Evolutionary conservation across 2,888 invertebrate species (phyloP), one percentile per base, ranked within the genome.

Genomic region (Hydropsyche betteni): DNA sequence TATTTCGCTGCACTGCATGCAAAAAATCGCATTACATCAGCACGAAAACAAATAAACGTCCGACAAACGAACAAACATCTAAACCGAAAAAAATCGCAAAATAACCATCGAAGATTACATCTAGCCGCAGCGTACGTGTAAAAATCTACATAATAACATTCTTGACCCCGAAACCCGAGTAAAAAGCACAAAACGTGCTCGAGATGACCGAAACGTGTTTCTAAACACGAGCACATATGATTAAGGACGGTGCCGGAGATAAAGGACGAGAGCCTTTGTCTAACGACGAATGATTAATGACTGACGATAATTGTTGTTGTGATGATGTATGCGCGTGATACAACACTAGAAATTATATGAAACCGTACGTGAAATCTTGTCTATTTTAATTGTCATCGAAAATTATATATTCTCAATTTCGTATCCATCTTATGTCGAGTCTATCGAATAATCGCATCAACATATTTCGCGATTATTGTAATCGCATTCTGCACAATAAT

Each of bases 271-370:
- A 58, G 16, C 24, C 24, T 53, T 58, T 58, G 58, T 58, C 58
- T 58, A 58, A 58, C 58, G 7, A 58, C 58, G 58, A 58, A 58
- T 58, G 58, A 58, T 58, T 58, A 58, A 58, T 58, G 58, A 58
- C 58, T 4, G 8, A 16, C 14, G 24, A 58, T 58, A 58, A 58
- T 58, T 16, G 16, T 16, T 24, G 44, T 44, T 44, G 5, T 24
- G 16, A 58, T 58, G 58, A 58, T 16, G 58, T 58, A 58, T 24
- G 16, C 16, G 16, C 7, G 44, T 6, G 16, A 58, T 58, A 58
- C 16, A 24, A 4, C 16, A 58, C 16, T 44, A 44, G 44, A 44
- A 44, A 44, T 44, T 4, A 44, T 10, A 44, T 24, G 24, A 24
- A 24, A 24, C 24, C 24, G 2, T 24, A 24, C 2, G 2, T 24